Evolutionary conservation across 2,113 vertebrate species (phyloP).

Genomic region (Indicator maculatus): DNA sequence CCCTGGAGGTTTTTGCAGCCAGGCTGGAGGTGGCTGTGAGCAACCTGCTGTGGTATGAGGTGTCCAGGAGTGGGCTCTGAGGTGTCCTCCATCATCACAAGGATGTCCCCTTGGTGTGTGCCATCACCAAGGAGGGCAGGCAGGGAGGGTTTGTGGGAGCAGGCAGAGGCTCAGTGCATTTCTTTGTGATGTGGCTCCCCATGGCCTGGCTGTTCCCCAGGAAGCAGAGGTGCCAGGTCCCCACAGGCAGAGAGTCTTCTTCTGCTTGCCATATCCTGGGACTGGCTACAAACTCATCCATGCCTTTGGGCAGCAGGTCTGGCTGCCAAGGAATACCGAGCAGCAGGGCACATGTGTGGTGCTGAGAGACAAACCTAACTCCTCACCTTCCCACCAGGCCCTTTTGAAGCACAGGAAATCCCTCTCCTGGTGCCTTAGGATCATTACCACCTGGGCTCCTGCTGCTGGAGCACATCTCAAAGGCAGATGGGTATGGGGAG

Average conservation of each 20-base stretch:
- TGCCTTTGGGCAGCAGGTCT: not conserved
- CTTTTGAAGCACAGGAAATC: not conserved
- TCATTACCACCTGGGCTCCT: not conserved
- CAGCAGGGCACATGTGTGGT: not conserved
- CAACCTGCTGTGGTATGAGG: too few relatives aligned
- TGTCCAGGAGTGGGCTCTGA: fast-evolving
- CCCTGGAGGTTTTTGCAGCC: too few relatives aligned
- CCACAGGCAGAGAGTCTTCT: fast-evolving
- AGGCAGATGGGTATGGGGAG: not conserved
- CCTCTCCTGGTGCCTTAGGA: not conserved
- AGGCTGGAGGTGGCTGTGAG: too few relatives aligned
- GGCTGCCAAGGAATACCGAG: not conserved
- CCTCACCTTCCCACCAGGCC: fast-evolving
- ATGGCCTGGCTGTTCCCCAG: not conserved
- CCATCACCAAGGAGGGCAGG: not conserved
- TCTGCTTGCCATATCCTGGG: not conserved
- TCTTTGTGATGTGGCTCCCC: fast-evolving
- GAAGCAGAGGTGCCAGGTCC: not conserved
- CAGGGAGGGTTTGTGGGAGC: fast-evolving
- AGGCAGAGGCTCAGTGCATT: not conserved
- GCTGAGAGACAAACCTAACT: not conserved
- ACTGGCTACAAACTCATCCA: not conserved
- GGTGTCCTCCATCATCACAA: fast-evolving
- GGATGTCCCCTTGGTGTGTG: too few relatives aligned
- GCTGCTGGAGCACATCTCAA: not conserved